These are phyloP conservation scores for Steromphala cineraria DNA, from an alignment of 2,888 invertebrate genomes.

Conservation along the genomic window DNA sequence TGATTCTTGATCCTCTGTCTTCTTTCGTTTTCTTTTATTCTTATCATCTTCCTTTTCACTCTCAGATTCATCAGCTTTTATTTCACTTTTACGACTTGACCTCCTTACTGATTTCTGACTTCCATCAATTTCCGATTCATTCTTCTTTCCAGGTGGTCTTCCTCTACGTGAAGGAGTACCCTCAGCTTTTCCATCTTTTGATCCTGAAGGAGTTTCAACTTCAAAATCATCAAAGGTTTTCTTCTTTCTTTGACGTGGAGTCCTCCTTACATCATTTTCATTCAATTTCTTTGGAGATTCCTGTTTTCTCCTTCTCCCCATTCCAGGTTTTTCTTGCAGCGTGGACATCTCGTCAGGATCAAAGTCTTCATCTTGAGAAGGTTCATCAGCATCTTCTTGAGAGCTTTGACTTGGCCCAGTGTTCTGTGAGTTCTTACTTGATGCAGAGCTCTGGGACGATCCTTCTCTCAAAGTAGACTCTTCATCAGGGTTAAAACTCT, in stretches of 20 bases:
- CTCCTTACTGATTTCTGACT: no score
- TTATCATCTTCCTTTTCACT: neutral
- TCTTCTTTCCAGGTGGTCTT: neutral
- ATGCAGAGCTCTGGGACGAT: neutral
- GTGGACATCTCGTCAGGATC: neutral
- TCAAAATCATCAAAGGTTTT: slow-evolving; percentile 4
- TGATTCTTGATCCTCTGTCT: neutral
- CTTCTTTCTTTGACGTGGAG: slow-evolving; percentile 20
- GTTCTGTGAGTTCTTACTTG: neutral
- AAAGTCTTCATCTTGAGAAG: neutral
- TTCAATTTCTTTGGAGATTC: slow-evolving; percentile 48
- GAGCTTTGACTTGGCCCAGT: neutral
- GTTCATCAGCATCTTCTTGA: neutral
- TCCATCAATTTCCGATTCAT: no score
- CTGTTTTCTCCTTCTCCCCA: slow-evolving; percentile 45
- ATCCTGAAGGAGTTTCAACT: neutral
- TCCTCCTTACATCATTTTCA: slow-evolving; percentile 18
- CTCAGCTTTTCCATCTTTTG: neutral
- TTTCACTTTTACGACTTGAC: no score
- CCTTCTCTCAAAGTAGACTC: neutral
- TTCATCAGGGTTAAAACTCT: neutral
- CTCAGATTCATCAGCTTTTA: neutral
- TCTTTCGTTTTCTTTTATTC: neutral
- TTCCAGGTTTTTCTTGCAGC: neutral
- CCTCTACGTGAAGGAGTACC: neutral